phyloP scores from a whole-genome alignment of 1,140 invertebrate species.

The Daktulosphaira vitifoliae region DNA sequence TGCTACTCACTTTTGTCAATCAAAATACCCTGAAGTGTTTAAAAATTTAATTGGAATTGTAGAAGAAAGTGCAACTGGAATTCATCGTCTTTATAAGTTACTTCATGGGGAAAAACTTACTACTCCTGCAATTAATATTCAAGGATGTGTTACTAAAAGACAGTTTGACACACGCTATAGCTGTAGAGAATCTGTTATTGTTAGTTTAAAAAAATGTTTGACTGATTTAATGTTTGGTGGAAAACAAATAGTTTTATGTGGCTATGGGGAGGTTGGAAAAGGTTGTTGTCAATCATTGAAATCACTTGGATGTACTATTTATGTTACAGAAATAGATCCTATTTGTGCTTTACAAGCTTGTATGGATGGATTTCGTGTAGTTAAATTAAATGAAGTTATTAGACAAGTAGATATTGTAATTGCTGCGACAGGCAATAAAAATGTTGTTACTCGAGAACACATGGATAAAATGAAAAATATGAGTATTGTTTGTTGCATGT shows the following conservation, averaged over 20 bases:
- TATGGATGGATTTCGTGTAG: slow-evolving; percentile 95
- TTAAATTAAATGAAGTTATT: slow-evolving; percentile 91
- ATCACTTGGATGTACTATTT: slow-evolving; percentile 86
- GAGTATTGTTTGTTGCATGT: slow-evolving; percentile 96
- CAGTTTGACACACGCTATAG: slow-evolving; percentile 96
- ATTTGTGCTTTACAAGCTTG: slow-evolving; percentile 96
- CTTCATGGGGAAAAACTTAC: slow-evolving; percentile 88
- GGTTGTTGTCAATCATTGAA: slow-evolving; percentile 92
- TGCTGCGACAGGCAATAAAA: slow-evolving; percentile 94
- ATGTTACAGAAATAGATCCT: slow-evolving; percentile 96
- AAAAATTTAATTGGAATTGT: slow-evolving; percentile 96
- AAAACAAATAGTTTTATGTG: slow-evolving; percentile 92
- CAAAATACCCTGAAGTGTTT: slow-evolving; percentile 91
- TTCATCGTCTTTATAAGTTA: slow-evolving; percentile 91
- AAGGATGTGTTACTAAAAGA: slow-evolving; percentile 98
- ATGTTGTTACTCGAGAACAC: slow-evolving; percentile 86
- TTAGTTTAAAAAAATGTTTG: slow-evolving; percentile 79
- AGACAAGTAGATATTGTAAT: slow-evolving; percentile 88
- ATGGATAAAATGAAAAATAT: slow-evolving; percentile 97
- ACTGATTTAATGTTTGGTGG: slow-evolving; percentile 98
- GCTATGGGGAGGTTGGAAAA: slow-evolving; percentile 97
- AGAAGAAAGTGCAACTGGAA: slow-evolving; percentile 95
- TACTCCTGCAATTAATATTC: slow-evolving; percentile 98
- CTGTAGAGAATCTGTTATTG: slow-evolving; percentile 79
- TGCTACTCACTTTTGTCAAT: slow-evolving; percentile 92